Evolutionary conservation across 2,113 vertebrate species (phyloP).

Genomic region (Pao palembangensis): DNA sequence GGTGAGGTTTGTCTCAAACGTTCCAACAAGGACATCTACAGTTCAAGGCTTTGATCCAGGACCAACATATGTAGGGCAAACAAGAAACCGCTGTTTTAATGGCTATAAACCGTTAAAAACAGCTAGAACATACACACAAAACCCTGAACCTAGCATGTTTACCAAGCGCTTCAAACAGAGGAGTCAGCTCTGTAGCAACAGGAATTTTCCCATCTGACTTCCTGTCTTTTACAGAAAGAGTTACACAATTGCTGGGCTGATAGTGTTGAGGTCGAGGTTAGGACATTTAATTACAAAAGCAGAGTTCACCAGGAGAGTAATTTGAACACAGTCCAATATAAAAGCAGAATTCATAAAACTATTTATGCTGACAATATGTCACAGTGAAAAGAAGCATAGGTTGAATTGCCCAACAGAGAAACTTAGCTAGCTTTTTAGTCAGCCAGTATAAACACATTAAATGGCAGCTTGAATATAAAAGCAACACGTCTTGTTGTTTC

Average conservation of each 20-base stretch:
- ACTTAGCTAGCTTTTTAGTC: no score
- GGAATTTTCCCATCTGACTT: conserved; percentile 31
- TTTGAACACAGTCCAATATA: conserved; percentile 17
- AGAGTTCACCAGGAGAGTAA: conserved; percentile 53
- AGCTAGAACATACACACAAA: conserved; percentile 13
- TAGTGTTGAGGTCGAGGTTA: conserved; percentile 37
- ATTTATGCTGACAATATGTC: background rate
- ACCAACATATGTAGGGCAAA: no score
- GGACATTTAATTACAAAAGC: conserved; percentile 62
- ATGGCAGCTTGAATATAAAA: no score
- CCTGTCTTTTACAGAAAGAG: conserved; percentile 52
- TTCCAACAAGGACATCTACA: no score
- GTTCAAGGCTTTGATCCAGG: no score
- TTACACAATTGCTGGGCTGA: conserved; percentile 38
- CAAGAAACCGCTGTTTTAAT: background rate
- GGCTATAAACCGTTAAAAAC: conserved; percentile 33
- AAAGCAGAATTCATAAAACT: background rate
- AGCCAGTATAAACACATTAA: no score
- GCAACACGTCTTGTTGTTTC: no score
- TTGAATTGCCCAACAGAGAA: no score
- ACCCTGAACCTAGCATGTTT: conserved; percentile 16
- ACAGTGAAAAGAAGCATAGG: no score
- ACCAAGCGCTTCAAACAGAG: background rate
- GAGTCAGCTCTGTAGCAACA: conserved; percentile 14
- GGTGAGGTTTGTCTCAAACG: no score